A percentile compares a stretch with the other conserved stretches of the same genome.
Conservation (phyloP, 2,888 invertebrate genomes). For the Craniophora ligustri region DNA sequence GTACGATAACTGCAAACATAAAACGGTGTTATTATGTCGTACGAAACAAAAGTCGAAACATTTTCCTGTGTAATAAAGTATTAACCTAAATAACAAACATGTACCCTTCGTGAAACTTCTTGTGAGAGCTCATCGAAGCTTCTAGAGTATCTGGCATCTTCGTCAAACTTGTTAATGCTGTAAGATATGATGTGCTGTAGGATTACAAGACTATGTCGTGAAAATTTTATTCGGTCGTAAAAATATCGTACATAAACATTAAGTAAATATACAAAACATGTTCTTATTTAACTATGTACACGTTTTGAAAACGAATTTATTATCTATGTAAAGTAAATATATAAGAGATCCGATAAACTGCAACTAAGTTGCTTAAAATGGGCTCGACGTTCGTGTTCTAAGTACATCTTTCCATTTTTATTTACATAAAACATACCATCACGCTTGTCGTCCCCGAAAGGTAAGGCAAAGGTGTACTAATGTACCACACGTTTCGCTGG, state of each 20-base stretch:
- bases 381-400: no score
- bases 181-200: slow-evolving; percentile 40
- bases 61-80: slow-evolving; percentile 40
- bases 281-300: no score
- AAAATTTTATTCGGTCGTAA: slow-evolving; percentile 11
- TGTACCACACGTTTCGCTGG: no score
- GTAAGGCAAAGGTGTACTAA: no score
- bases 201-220: slow-evolving; percentile 19
- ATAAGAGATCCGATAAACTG: no score
- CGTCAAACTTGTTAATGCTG: slow-evolving; percentile 58
- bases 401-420: no score
- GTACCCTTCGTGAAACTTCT: slow-evolving; percentile 42
- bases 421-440: no score
- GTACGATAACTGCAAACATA: slow-evolving; percentile 38
- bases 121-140: slow-evolving; percentile 50
- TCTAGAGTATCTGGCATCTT: slow-evolving; percentile 45
- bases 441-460: no score
- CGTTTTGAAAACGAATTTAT: neutral
- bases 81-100: slow-evolving; percentile 55
- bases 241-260: neutral
- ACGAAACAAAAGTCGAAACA: slow-evolving; percentile 42
- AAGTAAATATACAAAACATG: no score
- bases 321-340: no score
- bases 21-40: slow-evolving; percentile 40
- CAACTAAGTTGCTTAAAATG: no score